Conservation (phyloP, 2,888 invertebrate genomes). For the Drosophila pegasa region DNA sequence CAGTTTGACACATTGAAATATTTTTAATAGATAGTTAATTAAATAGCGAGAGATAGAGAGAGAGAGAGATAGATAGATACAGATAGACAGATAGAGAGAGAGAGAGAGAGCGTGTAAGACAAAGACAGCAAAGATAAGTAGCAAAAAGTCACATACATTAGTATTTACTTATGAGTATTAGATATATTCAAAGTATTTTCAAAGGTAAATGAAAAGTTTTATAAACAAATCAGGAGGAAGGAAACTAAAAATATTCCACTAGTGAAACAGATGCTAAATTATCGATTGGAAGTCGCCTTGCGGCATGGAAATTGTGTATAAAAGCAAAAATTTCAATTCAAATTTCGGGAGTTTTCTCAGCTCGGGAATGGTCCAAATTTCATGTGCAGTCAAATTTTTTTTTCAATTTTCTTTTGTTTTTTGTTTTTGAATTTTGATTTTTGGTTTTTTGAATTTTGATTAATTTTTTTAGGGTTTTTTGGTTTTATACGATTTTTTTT, state of each 20-base stretch:
- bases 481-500: conserved; percentile 26
- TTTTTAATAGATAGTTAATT: conserved; percentile 54
- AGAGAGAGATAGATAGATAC: conserved; percentile 18
- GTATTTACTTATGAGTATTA: conserved; percentile 35
- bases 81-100: conserved; percentile 14
- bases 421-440: background rate
- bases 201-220: background rate
- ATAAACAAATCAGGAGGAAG: conserved; percentile 16
- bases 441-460: conserved; percentile 33
- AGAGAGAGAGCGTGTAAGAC: conserved; percentile 42
- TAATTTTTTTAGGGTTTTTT: conserved; percentile 36
- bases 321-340: conserved; percentile 25
- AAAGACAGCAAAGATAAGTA: conserved; percentile 51
- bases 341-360: conserved; percentile 23
- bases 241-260: conserved; percentile 42
- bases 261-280: conserved; percentile 48
- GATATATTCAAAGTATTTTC: conserved; percentile 27
- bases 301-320: conserved; percentile 20
- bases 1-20: conserved; percentile 78
- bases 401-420: conserved; percentile 1
- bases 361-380: conserved; percentile 60
- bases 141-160: conserved; percentile 53
- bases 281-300: conserved; percentile 14
- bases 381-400: conserved; percentile 47
- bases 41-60: conserved; percentile 37